phyloP scores from a whole-genome alignment of 2,113 vertebrate species.

The Actenoides lindsayi region DNA sequence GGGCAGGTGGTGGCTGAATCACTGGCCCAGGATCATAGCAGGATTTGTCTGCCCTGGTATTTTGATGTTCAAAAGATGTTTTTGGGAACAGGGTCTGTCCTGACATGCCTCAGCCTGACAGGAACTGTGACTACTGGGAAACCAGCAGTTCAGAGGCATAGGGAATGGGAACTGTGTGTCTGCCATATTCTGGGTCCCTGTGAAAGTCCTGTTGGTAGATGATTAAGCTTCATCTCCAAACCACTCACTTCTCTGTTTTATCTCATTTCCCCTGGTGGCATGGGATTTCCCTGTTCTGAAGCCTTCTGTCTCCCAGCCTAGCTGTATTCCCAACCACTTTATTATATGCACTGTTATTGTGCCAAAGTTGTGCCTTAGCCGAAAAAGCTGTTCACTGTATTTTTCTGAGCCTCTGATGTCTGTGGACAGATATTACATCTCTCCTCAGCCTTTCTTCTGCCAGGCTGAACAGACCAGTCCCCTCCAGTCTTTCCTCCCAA shows the following conservation, averaged over 20 bases:
- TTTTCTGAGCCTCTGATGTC: neutral
- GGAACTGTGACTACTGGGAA: neutral
- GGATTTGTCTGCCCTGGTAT: neutral
- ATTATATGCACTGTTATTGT: neutral
- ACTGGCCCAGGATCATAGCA: neutral
- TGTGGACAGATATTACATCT: neutral
- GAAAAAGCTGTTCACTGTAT: neutral
- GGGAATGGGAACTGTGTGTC: neutral
- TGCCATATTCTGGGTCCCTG: neutral
- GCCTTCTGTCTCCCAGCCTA: neutral
- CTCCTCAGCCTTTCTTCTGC: neutral
- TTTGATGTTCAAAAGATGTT: neutral
- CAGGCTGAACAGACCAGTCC: neutral
- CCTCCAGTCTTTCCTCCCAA: neutral
- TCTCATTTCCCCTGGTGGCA: constrained; percentile 7
- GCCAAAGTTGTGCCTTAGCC: neutral
- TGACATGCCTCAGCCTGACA: neutral
- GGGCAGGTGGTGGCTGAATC: accelerated
- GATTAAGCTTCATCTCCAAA: neutral
- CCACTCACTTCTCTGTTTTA: neutral
- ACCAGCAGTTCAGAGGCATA: neutral
- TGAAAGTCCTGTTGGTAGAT: neutral
- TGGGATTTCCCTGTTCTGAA: constrained; percentile 17
- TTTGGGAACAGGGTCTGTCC: neutral
- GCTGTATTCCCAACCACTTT: neutral